Evolutionary conservation across 2,888 invertebrate genomes (phyloP), one percentile per base, ranked within the genome.

Genomic region (Ormyrus labotus): DNA sequence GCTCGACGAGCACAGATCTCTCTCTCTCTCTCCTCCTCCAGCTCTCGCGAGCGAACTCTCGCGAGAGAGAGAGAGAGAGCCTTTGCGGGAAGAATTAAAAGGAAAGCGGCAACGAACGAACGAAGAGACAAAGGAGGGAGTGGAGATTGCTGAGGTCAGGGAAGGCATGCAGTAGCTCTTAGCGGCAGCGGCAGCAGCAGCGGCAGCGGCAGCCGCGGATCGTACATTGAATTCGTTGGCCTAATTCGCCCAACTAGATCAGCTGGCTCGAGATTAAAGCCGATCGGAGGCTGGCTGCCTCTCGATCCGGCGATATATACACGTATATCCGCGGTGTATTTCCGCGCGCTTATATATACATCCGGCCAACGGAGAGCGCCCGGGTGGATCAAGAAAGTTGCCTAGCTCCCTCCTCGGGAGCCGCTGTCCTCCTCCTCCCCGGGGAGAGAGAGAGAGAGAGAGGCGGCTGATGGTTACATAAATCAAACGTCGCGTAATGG

Each of bases 231-330:
- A 80, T 82, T 78, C 75, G 64, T 78, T 80, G 78, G 75, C 80
- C 78, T 75, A 80, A 82, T 80, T 82, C 80, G 70, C 78, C 68
- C 81, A 82, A 80, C 80, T 72, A 63, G 78, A 81, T 80, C 71
- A 70, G 67, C n/a, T 10, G 63, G 50, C 57, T 69, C 47, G 73
- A 79, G 68, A 79, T 73, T 68, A 79, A 73, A 79, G 72, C 73
- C 73, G 60, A 72, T 78, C 61, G 68, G 72, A 6, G 45, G 55
- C 50, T 11, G n/a, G 47, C 10, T 50, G 10, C 63, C n/a, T n/a
- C 74, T 51, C 72, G 65, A 11, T 8, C 57, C 1, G 19, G 0
- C 19, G 1, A 19, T 19, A 19, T 19, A 19, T 19, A 19, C 1
- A 19, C 19, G 1, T 19, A 19, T 19, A 19, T 19, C 1, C 13